Conservation (phyloP, 2,113 vertebrate genomes). For the Nothoprocta pentlandii region DNA sequence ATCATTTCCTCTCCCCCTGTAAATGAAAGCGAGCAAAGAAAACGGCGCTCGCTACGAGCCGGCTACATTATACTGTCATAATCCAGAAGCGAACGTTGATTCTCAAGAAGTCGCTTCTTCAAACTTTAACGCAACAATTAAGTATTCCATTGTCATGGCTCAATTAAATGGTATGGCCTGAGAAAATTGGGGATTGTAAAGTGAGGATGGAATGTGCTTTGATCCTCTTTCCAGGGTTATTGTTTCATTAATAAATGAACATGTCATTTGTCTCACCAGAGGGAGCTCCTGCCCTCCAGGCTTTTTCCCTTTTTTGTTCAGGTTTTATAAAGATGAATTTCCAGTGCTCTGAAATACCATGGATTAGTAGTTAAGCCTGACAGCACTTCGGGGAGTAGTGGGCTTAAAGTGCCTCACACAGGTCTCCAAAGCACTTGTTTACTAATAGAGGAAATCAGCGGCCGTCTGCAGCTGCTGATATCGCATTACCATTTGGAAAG, state of each 20-base stretch:
- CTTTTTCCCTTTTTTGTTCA: conserved; percentile 87
- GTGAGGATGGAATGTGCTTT: conserved; percentile 95
- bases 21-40: conserved; percentile 50
- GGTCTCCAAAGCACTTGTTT: conserved; percentile 92
- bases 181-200: conserved; percentile 90
- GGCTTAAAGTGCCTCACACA: conserved; percentile 89
- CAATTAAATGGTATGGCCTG: conserved; percentile 89
- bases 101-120: conserved; percentile 80
- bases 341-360: conserved; percentile 91
- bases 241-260: conserved; percentile 95
- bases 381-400: conserved; percentile 89
- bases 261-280: conserved; percentile 95
- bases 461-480: conserved; percentile 90
- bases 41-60: conserved; percentile 71
- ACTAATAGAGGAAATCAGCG: conserved; percentile 86
- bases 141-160: conserved; percentile 88
- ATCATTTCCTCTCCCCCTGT: not conserved
- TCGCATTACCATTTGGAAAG: conserved; percentile 88
- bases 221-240: conserved; percentile 97
- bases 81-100: conserved; percentile 78
- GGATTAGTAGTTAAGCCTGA: conserved; percentile 91
- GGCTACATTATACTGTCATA: conserved; percentile 61
- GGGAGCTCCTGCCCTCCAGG: conserved; percentile 87
- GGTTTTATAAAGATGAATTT: conserved; percentile 93
- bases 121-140: conserved; percentile 86